These are phyloP conservation scores for Globia sparganii DNA, from an alignment of 2,888 invertebrate genomes.

Conservation along the genomic window DNA sequence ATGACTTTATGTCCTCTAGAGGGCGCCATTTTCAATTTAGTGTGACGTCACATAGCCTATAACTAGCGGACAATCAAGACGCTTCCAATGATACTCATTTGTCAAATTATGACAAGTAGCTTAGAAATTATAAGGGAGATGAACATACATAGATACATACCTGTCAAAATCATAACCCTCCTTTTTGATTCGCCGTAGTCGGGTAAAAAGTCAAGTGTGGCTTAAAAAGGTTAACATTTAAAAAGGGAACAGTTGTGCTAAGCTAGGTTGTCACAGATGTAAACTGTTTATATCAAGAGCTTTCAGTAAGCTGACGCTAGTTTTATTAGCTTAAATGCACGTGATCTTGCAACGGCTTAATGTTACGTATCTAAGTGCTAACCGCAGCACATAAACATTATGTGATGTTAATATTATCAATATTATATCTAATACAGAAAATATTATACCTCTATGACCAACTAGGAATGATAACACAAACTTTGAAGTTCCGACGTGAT, in stretches of 20 bases:
- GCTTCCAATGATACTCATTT: too few species aligned
- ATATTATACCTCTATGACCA: slow-evolving; percentile 28
- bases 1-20: too few species aligned
- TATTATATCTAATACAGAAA: slow-evolving; percentile 41
- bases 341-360: slow-evolving; percentile 60
- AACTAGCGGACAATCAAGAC: too few species aligned
- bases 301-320: slow-evolving; percentile 52
- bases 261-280: slow-evolving; percentile 26
- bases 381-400: slow-evolving; percentile 39
- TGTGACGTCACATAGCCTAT: too few species aligned
- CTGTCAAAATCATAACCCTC: too few species aligned
- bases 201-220: neutral
- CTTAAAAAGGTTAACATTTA: slow-evolving; percentile 19
- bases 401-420: slow-evolving; percentile 16
- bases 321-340: slow-evolving; percentile 58
- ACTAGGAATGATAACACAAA: slow-evolving; percentile 65
- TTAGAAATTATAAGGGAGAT: too few species aligned
- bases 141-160: too few species aligned
- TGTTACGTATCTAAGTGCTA: slow-evolving; percentile 51
- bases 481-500: slow-evolving; percentile 74
- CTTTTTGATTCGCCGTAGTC: too few species aligned
- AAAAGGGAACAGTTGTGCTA: slow-evolving; percentile 31
- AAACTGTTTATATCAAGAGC: slow-evolving; percentile 48
- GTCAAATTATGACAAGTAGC: too few species aligned
- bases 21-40: too few species aligned